These are phyloP conservation scores for Metopolophium dirhodum DNA, from an alignment of 1,140 invertebrate species.

Conservation along the genomic window DNA sequence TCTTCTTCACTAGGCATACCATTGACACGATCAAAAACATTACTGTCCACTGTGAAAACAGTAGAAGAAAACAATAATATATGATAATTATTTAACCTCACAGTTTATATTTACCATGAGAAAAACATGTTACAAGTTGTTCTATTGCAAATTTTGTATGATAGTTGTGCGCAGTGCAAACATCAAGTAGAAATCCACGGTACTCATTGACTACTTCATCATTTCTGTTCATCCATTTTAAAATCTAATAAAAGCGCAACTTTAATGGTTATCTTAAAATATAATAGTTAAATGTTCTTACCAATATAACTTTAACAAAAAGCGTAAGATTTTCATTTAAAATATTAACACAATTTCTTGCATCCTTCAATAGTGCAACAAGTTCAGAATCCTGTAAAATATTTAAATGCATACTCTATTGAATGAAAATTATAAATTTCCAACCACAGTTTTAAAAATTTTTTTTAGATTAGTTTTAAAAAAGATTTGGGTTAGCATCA, in stretches of 20 bases:
- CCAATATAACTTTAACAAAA: constrained; percentile 70
- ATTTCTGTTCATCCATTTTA: constrained; percentile 67
- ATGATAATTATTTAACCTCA: not conserved
- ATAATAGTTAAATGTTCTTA: constrained; percentile 60
- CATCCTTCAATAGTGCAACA: constrained; percentile 66
- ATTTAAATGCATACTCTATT: not conserved
- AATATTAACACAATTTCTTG: constrained; percentile 68
- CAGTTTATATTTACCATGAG: constrained; percentile 64
- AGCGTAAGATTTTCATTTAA: constrained; percentile 67
- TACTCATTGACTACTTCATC: constrained; percentile 66
- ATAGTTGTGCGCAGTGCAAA: constrained; percentile 70
- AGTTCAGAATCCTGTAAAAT: constrained; percentile 68
- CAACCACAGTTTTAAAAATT: not conserved
- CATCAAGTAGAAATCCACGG: constrained; percentile 66
- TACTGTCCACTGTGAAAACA: constrained; percentile 15
- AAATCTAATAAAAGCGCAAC: constrained; percentile 64
- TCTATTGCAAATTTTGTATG: constrained; percentile 69
- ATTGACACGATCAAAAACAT: constrained; percentile 18
- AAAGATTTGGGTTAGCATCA: not conserved
- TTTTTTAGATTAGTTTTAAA: not conserved
- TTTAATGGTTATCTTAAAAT: constrained; percentile 67
- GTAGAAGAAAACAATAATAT: not conserved
- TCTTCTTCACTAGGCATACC: constrained; percentile 62
- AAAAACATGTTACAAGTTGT: constrained; percentile 68
- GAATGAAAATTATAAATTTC: not conserved